These are phyloP conservation scores for Phoebastria nigripes DNA, from an alignment of 2,797 vertebrate species.

Conservation along the genomic window DNA sequence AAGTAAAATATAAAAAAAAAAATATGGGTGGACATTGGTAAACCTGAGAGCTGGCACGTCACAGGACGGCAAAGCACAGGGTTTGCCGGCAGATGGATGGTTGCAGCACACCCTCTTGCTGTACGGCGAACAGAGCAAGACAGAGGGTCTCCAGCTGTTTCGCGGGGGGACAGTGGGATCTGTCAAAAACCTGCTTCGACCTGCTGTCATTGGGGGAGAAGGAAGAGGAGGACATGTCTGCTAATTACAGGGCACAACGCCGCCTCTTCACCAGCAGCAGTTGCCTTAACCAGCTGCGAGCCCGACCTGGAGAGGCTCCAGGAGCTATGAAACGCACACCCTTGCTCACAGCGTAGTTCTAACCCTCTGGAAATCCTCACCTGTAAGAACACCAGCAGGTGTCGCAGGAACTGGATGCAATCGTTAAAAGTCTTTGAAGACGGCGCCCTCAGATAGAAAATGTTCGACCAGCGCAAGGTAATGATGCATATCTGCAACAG, in stretches of 20 bases:
- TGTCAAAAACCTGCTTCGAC: neutral
- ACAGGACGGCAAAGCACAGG: neutral
- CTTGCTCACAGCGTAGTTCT: neutral
- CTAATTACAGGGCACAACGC: neutral
- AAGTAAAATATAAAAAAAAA: neutral
- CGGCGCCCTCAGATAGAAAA: accelerated
- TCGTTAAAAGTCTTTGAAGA: neutral
- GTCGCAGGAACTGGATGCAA: neutral
- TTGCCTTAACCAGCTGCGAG: accelerated
- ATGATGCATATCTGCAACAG: neutral
- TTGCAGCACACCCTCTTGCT: neutral
- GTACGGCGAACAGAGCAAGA: neutral
- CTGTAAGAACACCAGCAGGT: neutral
- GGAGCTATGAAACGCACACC: neutral
- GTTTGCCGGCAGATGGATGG: neutral
- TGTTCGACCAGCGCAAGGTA: neutral
- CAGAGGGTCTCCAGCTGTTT: no score
- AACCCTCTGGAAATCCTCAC: neutral
- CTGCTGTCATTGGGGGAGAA: neutral
- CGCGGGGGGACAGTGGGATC: neutral
- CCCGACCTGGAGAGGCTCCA: neutral
- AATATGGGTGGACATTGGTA: accelerated
- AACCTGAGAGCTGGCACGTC: neutral
- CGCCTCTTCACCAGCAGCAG: neutral
- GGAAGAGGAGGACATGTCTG: neutral